Conservation (phyloP, 2,113 vertebrate species). For the Paradoxurus hermaphroditus region DNA sequence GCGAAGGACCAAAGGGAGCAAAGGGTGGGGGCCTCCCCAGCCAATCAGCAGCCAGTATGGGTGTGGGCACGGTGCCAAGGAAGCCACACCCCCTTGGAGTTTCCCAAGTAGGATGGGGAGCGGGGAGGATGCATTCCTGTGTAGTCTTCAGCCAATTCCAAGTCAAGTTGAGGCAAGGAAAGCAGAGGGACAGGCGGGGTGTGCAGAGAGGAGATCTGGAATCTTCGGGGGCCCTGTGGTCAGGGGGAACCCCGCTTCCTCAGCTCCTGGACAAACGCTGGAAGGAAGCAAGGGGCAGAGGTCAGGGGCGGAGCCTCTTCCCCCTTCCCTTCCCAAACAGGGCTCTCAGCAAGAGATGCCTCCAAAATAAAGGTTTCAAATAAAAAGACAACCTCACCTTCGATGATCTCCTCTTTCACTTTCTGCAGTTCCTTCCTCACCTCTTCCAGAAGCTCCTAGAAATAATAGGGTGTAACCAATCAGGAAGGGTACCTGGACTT, state of each 20-base stretch:
- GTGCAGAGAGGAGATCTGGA: neutral
- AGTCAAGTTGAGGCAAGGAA: conserved; percentile 58
- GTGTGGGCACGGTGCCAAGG: neutral
- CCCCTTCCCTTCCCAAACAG: neutral
- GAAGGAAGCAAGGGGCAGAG: neutral
- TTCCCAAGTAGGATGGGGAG: conserved; percentile 46
- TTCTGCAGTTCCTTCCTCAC: conserved; percentile 94
- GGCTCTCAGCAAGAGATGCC: neutral
- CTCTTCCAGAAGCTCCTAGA: conserved; percentile 92
- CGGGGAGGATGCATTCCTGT: conserved; percentile 54
- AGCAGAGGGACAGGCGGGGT: conserved; percentile 48
- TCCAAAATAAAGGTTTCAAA: neutral
- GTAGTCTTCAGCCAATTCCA: conserved; percentile 59
- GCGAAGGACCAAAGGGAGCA: conserved; percentile 57
- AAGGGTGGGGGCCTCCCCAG: conserved; percentile 56
- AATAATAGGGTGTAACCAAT: neutral
- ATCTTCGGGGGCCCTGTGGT: conserved; percentile 58
- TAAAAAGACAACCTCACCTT: conserved; percentile 81
- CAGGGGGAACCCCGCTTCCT: conserved; percentile 90
- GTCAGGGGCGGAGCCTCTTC: neutral
- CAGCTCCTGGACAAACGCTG: conserved; percentile 92
- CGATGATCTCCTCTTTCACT: conserved; percentile 95
- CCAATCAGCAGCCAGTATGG: conserved; percentile 74
- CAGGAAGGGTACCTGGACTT: neutral
- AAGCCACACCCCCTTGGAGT: conserved; percentile 55